Percentiles rank a stretch among this genome's conserved stretches.
Evolutionary conservation across 1,140 invertebrate genomes (phyloP).

Genomic region (Drosophila quadrilineata): DNA sequence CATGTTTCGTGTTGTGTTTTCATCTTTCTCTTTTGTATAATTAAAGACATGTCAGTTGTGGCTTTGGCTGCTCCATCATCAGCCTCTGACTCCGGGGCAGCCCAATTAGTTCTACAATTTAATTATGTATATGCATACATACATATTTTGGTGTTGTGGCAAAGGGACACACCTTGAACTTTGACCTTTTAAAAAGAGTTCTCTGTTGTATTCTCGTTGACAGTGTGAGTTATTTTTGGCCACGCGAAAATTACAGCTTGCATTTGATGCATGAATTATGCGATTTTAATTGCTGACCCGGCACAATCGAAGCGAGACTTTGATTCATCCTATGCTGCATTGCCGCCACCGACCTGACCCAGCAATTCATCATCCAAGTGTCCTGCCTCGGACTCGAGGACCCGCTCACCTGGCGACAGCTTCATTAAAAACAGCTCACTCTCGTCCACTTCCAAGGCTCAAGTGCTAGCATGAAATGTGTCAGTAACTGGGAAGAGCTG

Average conservation of each 20-base stretch:
- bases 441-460: constrained; percentile 10
- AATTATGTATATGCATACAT: constrained; percentile 43
- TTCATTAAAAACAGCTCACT: constrained; percentile 55
- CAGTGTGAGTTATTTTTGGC: neutral
- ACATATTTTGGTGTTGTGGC: too few relatives aligned
- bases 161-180: too few relatives aligned
- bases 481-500: too few relatives aligned
- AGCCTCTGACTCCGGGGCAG: constrained; percentile 18
- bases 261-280: constrained; percentile 67
- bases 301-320: constrained; percentile 24
- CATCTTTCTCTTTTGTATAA: constrained; percentile 43
- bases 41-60: constrained; percentile 65
- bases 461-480: too few relatives aligned
- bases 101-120: constrained; percentile 72
- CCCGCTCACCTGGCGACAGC: constrained; percentile 6
- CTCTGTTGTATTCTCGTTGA: neutral
- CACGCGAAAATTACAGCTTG: constrained; percentile 13
- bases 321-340: constrained; percentile 40
- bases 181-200: constrained; percentile 5
- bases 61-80: constrained; percentile 34
- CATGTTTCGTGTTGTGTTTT: constrained; percentile 23
- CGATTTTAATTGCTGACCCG: constrained; percentile 71
- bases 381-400: constrained; percentile 9
- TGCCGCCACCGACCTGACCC: constrained; percentile 38
- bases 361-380: constrained; percentile 59